Percentiles rank a stretch among this genome's conserved stretches.
These are phyloP conservation scores for Drosophila elegans DNA, from an alignment of 1,140 invertebrate genomes.

Conservation along the genomic window DNA sequence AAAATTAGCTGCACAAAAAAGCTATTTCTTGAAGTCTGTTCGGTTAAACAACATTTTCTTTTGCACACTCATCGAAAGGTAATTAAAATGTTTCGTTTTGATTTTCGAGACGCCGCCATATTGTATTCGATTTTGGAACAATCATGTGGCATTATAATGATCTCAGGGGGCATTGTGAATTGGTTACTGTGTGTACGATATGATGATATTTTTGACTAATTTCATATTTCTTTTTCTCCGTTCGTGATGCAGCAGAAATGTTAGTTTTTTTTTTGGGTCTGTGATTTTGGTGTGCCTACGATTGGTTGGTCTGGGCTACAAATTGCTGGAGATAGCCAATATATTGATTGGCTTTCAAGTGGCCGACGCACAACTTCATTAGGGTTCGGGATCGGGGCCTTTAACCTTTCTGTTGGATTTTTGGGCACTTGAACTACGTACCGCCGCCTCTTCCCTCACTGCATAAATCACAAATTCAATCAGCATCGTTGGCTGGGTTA, in stretches of 20 bases:
- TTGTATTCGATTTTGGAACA: slow-evolving; percentile 38
- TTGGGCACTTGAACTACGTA: slow-evolving; percentile 54
- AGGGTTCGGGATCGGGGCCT: slow-evolving; percentile 45
- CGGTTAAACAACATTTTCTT: slow-evolving; percentile 56
- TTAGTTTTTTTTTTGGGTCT: slow-evolving; percentile 2
- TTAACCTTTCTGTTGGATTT: slow-evolving; percentile 42
- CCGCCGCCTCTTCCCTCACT: not conserved
- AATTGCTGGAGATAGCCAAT: slow-evolving; percentile 33
- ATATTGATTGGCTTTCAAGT: slow-evolving; percentile 63
- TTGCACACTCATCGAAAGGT: slow-evolving; percentile 82
- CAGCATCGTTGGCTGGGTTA: slow-evolving; percentile 58
- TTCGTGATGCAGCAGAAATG: slow-evolving; percentile 62
- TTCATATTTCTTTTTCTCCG: slow-evolving; percentile 53
- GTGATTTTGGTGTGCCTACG: slow-evolving; percentile 32
- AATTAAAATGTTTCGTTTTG: slow-evolving; percentile 83
- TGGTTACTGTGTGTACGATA: slow-evolving; percentile 35
- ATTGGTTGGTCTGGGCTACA: slow-evolving; percentile 56
- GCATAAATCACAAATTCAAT: slow-evolving; percentile 84
- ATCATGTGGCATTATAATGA: slow-evolving; percentile 59
- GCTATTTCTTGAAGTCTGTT: slow-evolving; percentile 31
- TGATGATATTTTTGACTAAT: slow-evolving; percentile 73
- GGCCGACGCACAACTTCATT: slow-evolving; percentile 78
- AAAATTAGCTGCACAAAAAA: slow-evolving; percentile 50
- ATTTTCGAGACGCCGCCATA: slow-evolving; percentile 62
- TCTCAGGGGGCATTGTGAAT: slow-evolving; percentile 31